phyloP scores from a whole-genome alignment of 2,797 vertebrate species.

The Sphenodon punctatus region DNA sequence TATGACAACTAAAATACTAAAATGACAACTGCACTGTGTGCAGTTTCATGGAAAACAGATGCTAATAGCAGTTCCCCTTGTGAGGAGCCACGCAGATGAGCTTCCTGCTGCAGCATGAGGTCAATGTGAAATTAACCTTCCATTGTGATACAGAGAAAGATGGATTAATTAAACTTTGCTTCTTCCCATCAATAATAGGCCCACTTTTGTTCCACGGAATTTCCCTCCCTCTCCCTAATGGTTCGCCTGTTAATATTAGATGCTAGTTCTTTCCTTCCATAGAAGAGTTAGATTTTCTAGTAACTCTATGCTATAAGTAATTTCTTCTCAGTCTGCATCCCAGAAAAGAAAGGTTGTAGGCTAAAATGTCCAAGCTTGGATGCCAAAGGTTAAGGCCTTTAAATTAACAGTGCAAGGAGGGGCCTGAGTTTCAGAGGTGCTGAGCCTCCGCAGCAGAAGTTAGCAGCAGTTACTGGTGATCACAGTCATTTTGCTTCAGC shows the following conservation, averaged over 20 bases:
- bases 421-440: neutral
- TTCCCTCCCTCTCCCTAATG: neutral
- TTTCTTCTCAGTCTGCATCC: neutral
- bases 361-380: neutral
- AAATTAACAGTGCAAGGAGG: neutral
- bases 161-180: neutral
- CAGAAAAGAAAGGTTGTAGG: neutral
- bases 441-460: neutral
- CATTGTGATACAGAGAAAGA: neutral
- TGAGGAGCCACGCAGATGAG: neutral
- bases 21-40: neutral
- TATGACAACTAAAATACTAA: neutral
- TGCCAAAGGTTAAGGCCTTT: neutral
- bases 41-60: neutral
- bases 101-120: neutral
- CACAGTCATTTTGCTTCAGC: neutral
- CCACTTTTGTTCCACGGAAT: neutral
- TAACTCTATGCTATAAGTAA: neutral
- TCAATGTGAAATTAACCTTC: conserved; percentile 5
- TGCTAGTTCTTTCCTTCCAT: neutral
- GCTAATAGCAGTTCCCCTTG: neutral
- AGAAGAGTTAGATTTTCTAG: neutral
- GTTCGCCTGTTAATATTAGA: neutral
- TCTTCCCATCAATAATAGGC: neutral
- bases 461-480: accelerated